Base-by-base conservation (phyloP, 64 coral and sea anemone species). In the Pachyseris speciosa region DNA sequence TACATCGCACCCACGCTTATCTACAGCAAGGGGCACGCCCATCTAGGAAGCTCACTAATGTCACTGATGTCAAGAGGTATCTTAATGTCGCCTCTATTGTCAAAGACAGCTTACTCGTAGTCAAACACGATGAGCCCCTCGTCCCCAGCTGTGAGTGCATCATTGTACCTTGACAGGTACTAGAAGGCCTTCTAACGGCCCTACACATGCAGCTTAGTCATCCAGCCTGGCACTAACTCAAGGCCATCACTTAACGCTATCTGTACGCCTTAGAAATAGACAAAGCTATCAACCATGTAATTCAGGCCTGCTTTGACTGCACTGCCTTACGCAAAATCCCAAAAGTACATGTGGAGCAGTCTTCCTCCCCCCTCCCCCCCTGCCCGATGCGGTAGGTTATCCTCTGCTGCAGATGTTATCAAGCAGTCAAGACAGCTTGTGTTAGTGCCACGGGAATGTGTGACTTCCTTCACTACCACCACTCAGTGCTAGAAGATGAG, bases 191-290 rank as follows among this genome's bases (percentile, higher is more conserved):
- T 12, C 38, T 91, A 7, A 91, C 89, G 1, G 89, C 78, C 1
- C 34, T 91, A 30, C 41, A 84, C 68, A 84, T 84, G 17, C 78
- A 91, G 32, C 65, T 84, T 16, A 7, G 64, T 64, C 79, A 72
- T 58, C 77, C 89, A 31, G n/a, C 43, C 19, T 41, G 89, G 58
- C 45, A 91, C 45, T 78, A 91, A 69, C 76, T 91, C 15, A 91
- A 91, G 38, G 34, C 71, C 22, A 42, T 84, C 31, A 41, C 68
- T 2, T 70, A 59, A 19, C 89, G 89, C 33, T 91, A 91, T 59
- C 37, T 84, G 28, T 91, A 39, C 55, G 89, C 89, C 53, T 48
- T 91, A n/a, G 78, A 91, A 17, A 84, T 84, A 38, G 79, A 91
- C 19, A 84, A 91, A 22, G 78, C 78, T 1, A 31, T 91, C 28